These are phyloP conservation scores for Clamator glandarius DNA, from an alignment of 2,797 vertebrate genomes.

Conservation along the genomic window DNA sequence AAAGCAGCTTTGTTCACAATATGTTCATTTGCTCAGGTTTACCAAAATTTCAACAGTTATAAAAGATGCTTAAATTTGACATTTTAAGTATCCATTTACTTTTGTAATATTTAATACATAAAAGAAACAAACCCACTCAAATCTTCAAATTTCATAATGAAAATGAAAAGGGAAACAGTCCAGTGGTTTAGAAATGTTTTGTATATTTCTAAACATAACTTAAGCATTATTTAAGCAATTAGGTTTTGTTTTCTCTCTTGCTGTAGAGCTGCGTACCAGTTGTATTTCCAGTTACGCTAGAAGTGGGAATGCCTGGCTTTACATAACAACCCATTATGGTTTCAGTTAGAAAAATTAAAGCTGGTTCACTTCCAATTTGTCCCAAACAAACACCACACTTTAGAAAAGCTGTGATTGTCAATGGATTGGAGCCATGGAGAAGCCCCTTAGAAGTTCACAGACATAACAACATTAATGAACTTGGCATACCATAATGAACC, in stretches of 20 bases:
- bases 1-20: background rate
- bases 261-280: background rate
- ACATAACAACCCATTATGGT: background rate
- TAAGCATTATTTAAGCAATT: background rate
- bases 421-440: background rate
- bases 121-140: background rate
- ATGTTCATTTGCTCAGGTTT: background rate
- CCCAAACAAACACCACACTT: background rate
- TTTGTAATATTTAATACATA: too few relatives aligned
- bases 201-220: background rate
- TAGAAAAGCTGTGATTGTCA: background rate
- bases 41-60: background rate
- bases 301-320: background rate
- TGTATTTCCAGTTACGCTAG: background rate
- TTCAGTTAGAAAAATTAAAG: background rate
- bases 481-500: background rate
- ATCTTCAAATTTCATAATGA: background rate
- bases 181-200: background rate
- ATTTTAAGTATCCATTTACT: background rate
- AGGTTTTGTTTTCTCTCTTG: background rate
- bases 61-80: background rate
- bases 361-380: background rate
- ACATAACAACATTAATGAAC: background rate
- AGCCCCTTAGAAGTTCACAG: background rate
- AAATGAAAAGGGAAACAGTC: background rate